phyloP scores from a whole-genome alignment of 2,113 vertebrate genomes.

The Blennius ocellaris region DNA sequence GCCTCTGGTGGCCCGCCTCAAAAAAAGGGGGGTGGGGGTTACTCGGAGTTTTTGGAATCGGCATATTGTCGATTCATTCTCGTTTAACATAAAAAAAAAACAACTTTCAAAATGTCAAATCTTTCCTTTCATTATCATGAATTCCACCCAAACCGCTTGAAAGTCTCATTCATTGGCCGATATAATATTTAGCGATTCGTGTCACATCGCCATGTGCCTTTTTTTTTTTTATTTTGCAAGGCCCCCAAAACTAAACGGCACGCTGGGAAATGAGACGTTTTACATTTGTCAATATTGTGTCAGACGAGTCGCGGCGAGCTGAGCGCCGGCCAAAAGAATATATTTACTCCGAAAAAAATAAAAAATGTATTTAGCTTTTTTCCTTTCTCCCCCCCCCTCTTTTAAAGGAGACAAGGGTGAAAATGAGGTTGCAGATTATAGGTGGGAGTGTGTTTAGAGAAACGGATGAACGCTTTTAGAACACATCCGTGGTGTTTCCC shows the following conservation, averaged over 20 bases:
- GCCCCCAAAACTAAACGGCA: slow-evolving; percentile 10
- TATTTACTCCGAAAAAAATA: not conserved
- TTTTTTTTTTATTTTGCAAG: no score
- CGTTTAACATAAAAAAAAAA: not conserved
- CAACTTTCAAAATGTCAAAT: not conserved
- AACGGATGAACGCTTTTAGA: not conserved
- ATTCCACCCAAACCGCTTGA: no score
- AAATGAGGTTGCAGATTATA: not conserved
- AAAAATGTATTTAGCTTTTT: slow-evolving; percentile 7
- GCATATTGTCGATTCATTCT: not conserved
- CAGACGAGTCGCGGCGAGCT: not conserved
- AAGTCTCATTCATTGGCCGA: not conserved
- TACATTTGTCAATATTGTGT: slow-evolving; percentile 3
- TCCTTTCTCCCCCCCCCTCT: not conserved
- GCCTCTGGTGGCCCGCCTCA: slow-evolving; percentile 17
- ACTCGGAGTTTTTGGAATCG: not conserved
- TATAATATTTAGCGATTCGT: slow-evolving; percentile 16
- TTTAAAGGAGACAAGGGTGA: not conserved
- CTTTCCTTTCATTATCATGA: not conserved
- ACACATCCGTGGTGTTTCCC: not conserved
- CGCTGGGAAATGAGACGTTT: not conserved
- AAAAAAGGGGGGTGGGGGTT: slow-evolving; percentile 8
- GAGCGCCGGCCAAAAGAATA: not conserved
- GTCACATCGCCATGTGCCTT: not conserved
- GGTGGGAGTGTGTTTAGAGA: not conserved